Evolutionary conservation across 2,888 invertebrate genomes (phyloP).

Genomic region (Molorchus minor): DNA sequence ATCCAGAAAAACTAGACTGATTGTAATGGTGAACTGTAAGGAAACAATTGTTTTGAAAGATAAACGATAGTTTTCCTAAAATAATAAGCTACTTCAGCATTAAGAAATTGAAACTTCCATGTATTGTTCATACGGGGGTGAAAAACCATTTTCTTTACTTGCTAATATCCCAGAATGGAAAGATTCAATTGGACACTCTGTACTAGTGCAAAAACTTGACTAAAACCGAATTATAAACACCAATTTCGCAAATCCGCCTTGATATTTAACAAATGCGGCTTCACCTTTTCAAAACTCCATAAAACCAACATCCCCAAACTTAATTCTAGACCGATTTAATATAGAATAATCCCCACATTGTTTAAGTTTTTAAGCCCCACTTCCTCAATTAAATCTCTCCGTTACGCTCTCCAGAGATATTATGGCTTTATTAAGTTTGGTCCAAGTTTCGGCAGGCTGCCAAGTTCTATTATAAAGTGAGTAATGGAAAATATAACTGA

Average conservation of each 20-base stretch:
- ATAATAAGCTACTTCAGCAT: no score
- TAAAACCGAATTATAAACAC: background rate
- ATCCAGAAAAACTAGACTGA: no score
- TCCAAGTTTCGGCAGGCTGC: conserved; percentile 41
- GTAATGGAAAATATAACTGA: conserved; percentile 21
- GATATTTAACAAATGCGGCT: conserved; percentile 1
- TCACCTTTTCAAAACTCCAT: background rate
- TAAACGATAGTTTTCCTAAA: no score
- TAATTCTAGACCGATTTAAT: conserved; percentile 28
- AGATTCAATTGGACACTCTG: no score
- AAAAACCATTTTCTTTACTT: no score
- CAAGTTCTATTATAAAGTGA: conserved; percentile 18
- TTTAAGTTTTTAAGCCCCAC: conserved; percentile 59
- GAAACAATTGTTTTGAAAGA: no score
- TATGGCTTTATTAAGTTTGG: conserved; percentile 56
- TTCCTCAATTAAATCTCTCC: conserved; percentile 58
- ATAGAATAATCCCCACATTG: conserved; percentile 54
- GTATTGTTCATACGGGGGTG: no score
- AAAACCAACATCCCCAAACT: conserved; percentile 12
- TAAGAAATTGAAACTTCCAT: no score
- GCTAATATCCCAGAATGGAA: no score
- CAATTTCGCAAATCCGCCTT: background rate
- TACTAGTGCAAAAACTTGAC: no score
- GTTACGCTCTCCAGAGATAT: conserved; percentile 44
- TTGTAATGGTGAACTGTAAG: no score